phyloP scores from a whole-genome alignment of 2,888 invertebrate species.

The Chalcosyrphus nemorum region DNA sequence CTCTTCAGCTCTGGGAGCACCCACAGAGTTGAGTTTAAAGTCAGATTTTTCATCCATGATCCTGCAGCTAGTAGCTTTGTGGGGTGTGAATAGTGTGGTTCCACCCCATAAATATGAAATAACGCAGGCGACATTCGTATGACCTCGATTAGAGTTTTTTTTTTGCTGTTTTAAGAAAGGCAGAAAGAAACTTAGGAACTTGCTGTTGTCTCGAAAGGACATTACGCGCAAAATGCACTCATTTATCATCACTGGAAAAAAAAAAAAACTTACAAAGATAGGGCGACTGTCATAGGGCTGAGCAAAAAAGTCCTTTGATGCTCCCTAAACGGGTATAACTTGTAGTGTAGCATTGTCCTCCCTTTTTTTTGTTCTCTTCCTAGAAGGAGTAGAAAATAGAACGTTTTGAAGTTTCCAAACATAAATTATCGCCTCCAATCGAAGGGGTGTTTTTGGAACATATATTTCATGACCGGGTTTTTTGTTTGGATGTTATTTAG shows the following conservation, averaged over 20 bases:
- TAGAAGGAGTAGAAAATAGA: neutral
- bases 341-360: constrained; percentile 7
- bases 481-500: constrained; percentile 7
- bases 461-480: constrained; percentile 19
- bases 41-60: constrained; percentile 23
- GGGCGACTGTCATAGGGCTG: constrained; percentile 11
- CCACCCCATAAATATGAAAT: constrained; percentile 21
- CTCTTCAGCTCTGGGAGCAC: neutral
- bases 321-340: constrained; percentile 26
- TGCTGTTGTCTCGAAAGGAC: constrained; percentile 17
- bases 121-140: constrained; percentile 35
- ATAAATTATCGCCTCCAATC: constrained; percentile 53
- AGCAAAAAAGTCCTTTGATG: constrained; percentile 11
- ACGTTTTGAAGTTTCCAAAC: constrained; percentile 18
- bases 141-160: constrained; percentile 14
- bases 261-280: constrained; percentile 12
- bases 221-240: constrained; percentile 54
- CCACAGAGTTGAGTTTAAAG: constrained; percentile 31
- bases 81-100: neutral
- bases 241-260: constrained; percentile 34
- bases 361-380: too few relatives aligned
- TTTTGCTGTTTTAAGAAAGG: neutral
- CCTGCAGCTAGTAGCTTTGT: neutral
- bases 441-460: constrained; percentile 38
- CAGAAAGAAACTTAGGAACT: constrained; percentile 12